A percentile compares a stretch with the other conserved stretches of the same genome.
Evolutionary conservation across 2,797 vertebrate genomes (phyloP).

Genomic region (Chaenodraco wilsoni): DNA sequence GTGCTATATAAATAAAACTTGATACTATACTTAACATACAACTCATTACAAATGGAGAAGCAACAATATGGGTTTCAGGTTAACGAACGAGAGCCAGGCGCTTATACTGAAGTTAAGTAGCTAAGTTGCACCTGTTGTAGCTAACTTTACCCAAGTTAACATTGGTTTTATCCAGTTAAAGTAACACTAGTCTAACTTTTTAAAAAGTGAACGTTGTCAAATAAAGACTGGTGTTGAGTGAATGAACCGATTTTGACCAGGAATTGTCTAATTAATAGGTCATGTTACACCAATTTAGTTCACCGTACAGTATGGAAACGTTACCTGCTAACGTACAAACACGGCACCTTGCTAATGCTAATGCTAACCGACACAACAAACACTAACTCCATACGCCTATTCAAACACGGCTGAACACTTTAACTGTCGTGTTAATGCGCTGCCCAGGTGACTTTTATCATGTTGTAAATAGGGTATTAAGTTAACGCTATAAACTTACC

Average conservation of each 20-base stretch:
- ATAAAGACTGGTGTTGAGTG: fast-evolving
- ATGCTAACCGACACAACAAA: slow-evolving; percentile 64
- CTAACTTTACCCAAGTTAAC: neutral
- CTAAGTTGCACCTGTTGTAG: slow-evolving; percentile 44
- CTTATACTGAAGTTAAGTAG: slow-evolving; percentile 22
- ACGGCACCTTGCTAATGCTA: slow-evolving; percentile 65
- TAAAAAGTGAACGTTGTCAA: neutral
- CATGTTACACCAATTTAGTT: neutral
- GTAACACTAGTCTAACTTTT: fast-evolving
- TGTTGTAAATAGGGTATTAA: fast-evolving
- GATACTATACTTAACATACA: neutral
- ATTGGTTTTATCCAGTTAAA: neutral
- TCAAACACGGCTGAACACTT: neutral
- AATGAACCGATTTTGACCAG: fast-evolving
- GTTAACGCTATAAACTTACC: slow-evolving; percentile 59
- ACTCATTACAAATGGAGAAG: neutral
- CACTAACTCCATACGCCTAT: neutral
- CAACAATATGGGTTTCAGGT: slow-evolving; percentile 5
- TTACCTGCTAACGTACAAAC: slow-evolving; percentile 51
- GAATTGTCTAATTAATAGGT: neutral
- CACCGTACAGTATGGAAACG: neutral
- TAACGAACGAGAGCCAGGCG: slow-evolving; percentile 11
- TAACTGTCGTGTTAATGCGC: fast-evolving
- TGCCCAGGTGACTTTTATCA: neutral
- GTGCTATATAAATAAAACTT: too few relatives aligned